Conservation (phyloP, 2,888 invertebrate genomes). For the Melieria crassipennis region DNA sequence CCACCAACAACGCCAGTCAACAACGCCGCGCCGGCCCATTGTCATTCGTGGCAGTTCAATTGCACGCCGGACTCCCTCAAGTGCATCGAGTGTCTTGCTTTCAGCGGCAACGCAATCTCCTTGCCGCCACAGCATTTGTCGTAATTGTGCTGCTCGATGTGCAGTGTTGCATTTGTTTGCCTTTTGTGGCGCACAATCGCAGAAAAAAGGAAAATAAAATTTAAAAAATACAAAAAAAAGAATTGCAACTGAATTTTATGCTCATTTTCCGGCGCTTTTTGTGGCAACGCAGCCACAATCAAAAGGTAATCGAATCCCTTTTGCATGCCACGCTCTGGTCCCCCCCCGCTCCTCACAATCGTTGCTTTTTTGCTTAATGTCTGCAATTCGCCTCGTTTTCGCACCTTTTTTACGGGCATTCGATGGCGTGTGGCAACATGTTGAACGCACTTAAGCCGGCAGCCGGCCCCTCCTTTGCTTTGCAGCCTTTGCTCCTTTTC, state of each 20-base stretch:
- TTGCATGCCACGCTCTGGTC: background rate
- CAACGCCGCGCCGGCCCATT: too few relatives aligned
- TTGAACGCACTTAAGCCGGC: constrained; percentile 12
- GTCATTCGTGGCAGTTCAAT: too few relatives aligned
- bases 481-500: too few relatives aligned
- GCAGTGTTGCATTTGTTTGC: too few relatives aligned
- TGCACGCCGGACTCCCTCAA: too few relatives aligned
- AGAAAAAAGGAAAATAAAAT: too few relatives aligned
- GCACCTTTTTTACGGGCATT: constrained; percentile 16
- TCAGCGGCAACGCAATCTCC: too few relatives aligned
- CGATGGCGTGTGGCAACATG: constrained; percentile 8
- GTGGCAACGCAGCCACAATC: constrained; percentile 15
- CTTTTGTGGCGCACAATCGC: too few relatives aligned
- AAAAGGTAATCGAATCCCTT: constrained; percentile 34
- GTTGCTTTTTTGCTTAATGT: background rate
- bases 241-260: background rate
- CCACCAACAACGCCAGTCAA: too few relatives aligned
- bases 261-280: background rate
- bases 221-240: too few relatives aligned
- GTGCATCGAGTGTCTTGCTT: too few relatives aligned
- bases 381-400: constrained; percentile 22
- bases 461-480: too few relatives aligned
- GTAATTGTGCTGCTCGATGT: constrained; percentile 20
- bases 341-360: background rate
- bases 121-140: background rate